Evolutionary conservation across 2,113 vertebrate genomes (phyloP), one percentile per base, ranked within the genome.

Genomic region (Ptilonorhynchus violaceus): DNA sequence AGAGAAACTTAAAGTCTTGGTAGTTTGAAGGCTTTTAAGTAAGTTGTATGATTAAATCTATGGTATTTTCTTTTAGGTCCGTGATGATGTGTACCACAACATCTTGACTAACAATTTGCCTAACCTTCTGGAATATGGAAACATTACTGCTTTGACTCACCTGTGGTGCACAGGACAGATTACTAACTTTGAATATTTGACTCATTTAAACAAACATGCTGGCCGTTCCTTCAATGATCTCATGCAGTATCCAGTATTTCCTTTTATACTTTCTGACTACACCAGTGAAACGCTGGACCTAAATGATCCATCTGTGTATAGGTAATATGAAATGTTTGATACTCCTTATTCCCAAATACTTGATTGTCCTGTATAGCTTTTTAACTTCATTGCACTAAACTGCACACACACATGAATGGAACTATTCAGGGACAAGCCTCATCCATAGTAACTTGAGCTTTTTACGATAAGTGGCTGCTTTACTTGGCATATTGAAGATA

Each of bases 191-290:
- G 99, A 99, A 92, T 99, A 99, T 95, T 98, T 99, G 96, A 99
- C 99, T 13, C 99, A 99, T 90, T 98, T 99, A 92, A 99, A 99
- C 98, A 99, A 99, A 96, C 99, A 99, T 35, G 99, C 99, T 0
- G 99, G 99, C 9, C 99, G 99, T 89, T 99, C 99, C 93, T 99
- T 99, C 97, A 99, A 99, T 77, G 99, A 99, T 94, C 98, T 99
- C 92, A 99, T 99, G 99, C 99, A 99, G 95, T 99, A 99, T 94
- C 99, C 99, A 1, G 99, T 99, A 92, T 99, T 99, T 98, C 99
- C 99, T 19, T 99, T 99, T 82, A 99, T 99, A 88, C 98, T 99
- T 88, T 97, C 99, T 44, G 99, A 99, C 96, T 99, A 99, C 92
- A 97, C 96, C 90, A 99, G 82, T 75, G 99, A 99, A 97, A 99